Percentiles rank a stretch among this genome's conserved stretches.
phyloP scores from a whole-genome alignment of 2,113 vertebrate genomes.

The Calonectris borealis region DNA sequence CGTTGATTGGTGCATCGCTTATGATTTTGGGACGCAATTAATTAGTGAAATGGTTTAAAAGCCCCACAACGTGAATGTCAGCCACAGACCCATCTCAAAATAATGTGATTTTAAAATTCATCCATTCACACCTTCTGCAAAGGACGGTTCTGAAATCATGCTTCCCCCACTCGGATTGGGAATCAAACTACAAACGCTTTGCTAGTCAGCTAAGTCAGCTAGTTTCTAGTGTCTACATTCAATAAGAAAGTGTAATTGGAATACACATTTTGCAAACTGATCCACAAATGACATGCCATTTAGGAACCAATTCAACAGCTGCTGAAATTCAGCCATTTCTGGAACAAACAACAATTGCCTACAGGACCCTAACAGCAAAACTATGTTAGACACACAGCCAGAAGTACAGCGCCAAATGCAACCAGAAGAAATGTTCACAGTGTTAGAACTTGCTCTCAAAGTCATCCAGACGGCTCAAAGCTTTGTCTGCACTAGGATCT shows the following conservation, averaged over 20 bases:
- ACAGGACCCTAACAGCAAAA: background rate
- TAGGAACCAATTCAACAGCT: background rate
- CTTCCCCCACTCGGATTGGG: background rate
- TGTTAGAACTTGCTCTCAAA: background rate
- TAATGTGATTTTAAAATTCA: background rate
- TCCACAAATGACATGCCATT: background rate
- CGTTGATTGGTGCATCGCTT: rapidly evolving
- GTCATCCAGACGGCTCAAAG: background rate
- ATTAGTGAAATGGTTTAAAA: background rate
- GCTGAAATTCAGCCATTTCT: background rate
- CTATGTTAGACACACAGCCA: background rate
- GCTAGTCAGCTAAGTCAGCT: background rate
- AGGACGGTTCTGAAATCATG: background rate
- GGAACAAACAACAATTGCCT: background rate
- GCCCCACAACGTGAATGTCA: background rate
- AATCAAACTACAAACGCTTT: background rate
- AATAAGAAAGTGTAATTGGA: background rate
- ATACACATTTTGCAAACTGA: background rate
- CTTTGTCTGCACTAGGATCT: background rate
- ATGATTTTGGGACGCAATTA: background rate
- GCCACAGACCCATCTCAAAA: background rate
- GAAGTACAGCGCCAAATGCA: background rate
- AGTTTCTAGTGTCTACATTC: background rate
- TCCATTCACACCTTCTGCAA: background rate
- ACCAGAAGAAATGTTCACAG: background rate